Evolutionary conservation across 2,797 vertebrate species (phyloP), one percentile per base, ranked within the genome.

Genomic region (Novumbra hubbsi): DNA sequence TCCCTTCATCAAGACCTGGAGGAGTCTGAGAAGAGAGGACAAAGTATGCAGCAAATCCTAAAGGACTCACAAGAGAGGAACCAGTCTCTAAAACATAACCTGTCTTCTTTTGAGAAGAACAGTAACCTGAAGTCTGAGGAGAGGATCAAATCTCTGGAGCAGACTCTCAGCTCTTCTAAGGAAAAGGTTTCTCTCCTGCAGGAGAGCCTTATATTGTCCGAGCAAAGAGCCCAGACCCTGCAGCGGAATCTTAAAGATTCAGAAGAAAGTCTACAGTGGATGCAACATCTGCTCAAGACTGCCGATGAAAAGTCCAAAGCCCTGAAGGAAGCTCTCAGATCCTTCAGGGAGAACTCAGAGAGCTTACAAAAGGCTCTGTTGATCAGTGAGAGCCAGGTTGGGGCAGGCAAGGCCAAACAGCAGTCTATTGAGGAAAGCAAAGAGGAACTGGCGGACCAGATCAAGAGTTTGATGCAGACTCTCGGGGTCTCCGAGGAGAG

Each of bases 401-500:
- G n/a, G 17, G 49, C 34, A 24, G 34, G 64, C 38, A 72, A 15
- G 71, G 50, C 24, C 27, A 38, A 69, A 27, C 52, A 62, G 14
- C 32, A 76, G 28, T 57, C 45, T 11, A 68, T 77, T 41, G 30
- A 77, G 71, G 5, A 64, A 27, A 70, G 65, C 45, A 71, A 74
- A 55, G 5, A n/a, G 38, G 64, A 70, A 15, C 72, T 32, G 2
- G 48, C 70, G 41, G 49, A 73, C 41, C 65, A 21, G 32, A 49
- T 73, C 52, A 15, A 73, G 65, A 68, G 45, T 32, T 60, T 73
- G 27, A 24, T 68, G 27, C 41, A 30, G 17, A 50, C 66, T 52
- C 75, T 68, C 41, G 12, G 19, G 45, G 41, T 9, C n/a, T 50
- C 71, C 2, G 65, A 69, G 41, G 41, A 30, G 21, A 14, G 14